Base-by-base conservation (phyloP, 2,888 invertebrate genomes). In the Saturnia japonica region DNA sequence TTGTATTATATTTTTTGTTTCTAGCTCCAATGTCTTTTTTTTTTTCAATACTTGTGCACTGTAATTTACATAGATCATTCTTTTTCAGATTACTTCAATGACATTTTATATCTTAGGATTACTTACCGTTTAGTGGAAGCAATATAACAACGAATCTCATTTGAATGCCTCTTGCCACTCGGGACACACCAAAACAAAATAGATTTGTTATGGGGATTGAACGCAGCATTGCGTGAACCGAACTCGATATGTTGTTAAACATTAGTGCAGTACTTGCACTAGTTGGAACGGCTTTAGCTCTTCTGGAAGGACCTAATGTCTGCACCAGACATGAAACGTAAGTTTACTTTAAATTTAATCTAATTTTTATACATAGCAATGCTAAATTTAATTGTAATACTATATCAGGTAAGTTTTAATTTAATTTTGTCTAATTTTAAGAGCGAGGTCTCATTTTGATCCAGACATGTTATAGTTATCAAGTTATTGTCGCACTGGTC, bases 221-320 rank as follows among this genome's bases (percentile, higher is more conserved):
- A 78, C 76, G 80, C 76, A 73, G 76, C 76, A 78, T 79, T 80
- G 83, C 79, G 76, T 85, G 83, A 87, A 81, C 82, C 73, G 78
- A 81, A 84, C 77, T 78, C 82, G 83, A 82, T 78, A 90, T 91
- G 88, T 90, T 89, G 91, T 80, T 84, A 81, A 82, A 82, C 78
- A 77, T 84, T 76, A 79, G 75, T 73, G 80, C 82, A 74, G 74
- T 89, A 66, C 72, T 90, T 75, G 82, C 84, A 75, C 75, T 91
- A 74, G 77, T 82, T 69, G 80, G 80, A 51, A 81, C 83, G 68
- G 82, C 81, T 68, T 74, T 74, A 34, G 89, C 86, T n/a, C 75
- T 89, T 34, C 86, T 96, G 16, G 95, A 96, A 78, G 97, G 97
- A 68, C 96, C 97, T 42, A 97, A 97, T 89, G 95, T 97, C 73